Evolutionary conservation across 1,140 invertebrate genomes (phyloP).

Genomic region (Drosophila micromelanica): DNA sequence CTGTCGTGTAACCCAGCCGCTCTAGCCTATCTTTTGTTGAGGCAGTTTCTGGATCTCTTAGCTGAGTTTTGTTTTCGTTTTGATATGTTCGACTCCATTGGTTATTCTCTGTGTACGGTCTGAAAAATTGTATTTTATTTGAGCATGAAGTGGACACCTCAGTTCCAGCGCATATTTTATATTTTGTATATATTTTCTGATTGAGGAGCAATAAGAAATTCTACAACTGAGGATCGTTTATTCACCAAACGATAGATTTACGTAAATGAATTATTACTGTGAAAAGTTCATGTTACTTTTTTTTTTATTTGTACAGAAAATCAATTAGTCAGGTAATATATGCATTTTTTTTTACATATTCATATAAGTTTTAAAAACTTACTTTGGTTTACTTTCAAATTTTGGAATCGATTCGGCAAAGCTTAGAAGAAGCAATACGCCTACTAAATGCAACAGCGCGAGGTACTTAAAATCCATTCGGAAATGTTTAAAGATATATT

Average conservation of each 20-base stretch:
- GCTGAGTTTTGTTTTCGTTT: slow-evolving; percentile 71
- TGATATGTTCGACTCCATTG: slow-evolving; percentile 68
- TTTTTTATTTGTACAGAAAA: too few relatives aligned
- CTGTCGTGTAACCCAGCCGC: slow-evolving; percentile 78
- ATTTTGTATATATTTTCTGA: too few relatives aligned
- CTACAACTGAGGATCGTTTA: background rate
- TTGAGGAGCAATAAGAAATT: too few relatives aligned
- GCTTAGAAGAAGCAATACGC: slow-evolving; percentile 37
- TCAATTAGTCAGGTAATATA: too few relatives aligned
- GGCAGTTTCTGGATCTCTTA: slow-evolving; percentile 53
- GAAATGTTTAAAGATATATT: background rate
- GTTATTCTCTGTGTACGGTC: slow-evolving; percentile 61
- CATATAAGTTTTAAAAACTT: slow-evolving; percentile 17
- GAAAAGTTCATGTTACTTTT: background rate
- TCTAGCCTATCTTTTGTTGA: slow-evolving; percentile 79
- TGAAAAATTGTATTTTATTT: slow-evolving; percentile 17
- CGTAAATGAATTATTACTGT: too few relatives aligned
- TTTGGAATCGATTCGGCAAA: slow-evolving; percentile 59
- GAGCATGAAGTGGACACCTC: too few relatives aligned
- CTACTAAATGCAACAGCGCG: slow-evolving; percentile 30
- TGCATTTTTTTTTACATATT: background rate
- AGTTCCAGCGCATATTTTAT: too few relatives aligned
- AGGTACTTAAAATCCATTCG: slow-evolving; percentile 51
- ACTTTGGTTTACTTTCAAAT: slow-evolving; percentile 72
- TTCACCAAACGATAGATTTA: too few relatives aligned